Percentiles rank a stretch among this genome's conserved stretches.
phyloP scores from a whole-genome alignment of 2,113 vertebrate genomes.

The Tragelaphus strepsiceros region DNA sequence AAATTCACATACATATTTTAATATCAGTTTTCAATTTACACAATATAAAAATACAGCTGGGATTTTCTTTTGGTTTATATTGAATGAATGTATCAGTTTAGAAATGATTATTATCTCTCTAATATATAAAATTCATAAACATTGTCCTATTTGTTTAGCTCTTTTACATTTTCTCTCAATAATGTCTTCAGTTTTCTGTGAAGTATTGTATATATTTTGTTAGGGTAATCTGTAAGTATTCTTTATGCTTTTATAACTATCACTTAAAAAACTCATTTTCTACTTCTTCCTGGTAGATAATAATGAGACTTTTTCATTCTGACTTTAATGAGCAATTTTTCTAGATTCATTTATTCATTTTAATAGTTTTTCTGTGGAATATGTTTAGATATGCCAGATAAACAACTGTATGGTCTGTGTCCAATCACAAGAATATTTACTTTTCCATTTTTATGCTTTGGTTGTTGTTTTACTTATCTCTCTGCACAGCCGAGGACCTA shows the following conservation, averaged over 20 bases:
- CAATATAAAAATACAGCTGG: not conserved
- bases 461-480: not conserved
- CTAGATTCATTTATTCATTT: conserved; percentile 20
- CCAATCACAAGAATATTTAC: not conserved
- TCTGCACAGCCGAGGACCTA: not conserved
- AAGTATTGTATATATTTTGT: not conserved
- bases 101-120: conserved; percentile 2
- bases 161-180: conserved; percentile 1
- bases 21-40: not conserved
- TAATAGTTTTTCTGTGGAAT: not conserved
- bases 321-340: not conserved
- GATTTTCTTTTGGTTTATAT: conserved; percentile 7
- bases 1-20: not conserved
- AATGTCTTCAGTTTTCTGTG: conserved; percentile 18
- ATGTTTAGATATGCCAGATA: not conserved
- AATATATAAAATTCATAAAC: not conserved
- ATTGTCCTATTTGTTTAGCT: not conserved
- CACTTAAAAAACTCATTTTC: not conserved
- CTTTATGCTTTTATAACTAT: conserved; percentile 25
- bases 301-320: not conserved
- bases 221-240: not conserved
- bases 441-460: not conserved
- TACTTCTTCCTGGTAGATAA: not conserved
- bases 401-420: not conserved
- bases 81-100: not conserved